Base-by-base conservation (phyloP, 2,797 vertebrate species). In the Odontamblyopus lacepedii region DNA sequence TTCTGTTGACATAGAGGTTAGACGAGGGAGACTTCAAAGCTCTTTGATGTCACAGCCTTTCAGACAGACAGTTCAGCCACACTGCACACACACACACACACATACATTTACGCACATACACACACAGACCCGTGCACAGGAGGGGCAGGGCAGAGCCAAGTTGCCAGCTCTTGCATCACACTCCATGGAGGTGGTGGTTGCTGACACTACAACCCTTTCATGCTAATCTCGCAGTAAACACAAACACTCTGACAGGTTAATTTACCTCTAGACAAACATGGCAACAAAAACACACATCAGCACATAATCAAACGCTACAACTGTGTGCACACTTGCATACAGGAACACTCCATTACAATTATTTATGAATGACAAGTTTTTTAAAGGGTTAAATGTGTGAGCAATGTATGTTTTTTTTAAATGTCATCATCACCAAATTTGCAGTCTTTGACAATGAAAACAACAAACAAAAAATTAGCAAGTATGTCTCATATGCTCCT, bases 131-230 rank as follows among this genome's bases (percentile, higher is more conserved):
- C 59, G 55, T 2, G 67, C 77, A 26, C 71, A 32, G 66, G 87
- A 83, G 87, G 88, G 89, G 84, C 84, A 88, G 87, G 85, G 76
- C 83, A 85, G 73, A 85, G 82, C 4, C 35, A 76, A 82, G 90
- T 94, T 94, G 87, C 94, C 77, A 61, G 76, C 77, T 88, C 90
- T 94, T 95, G 92, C 94, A 94, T 94, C 94, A 95, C 88, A 57
- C 84, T 82, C 79, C 73, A 88, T 85, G 80, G 83, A 87, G 83
- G 84, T 79, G 79, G 87, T 74, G 79, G 87, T 74, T 79, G 86
- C 88, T 88, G 90, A 90, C 89, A 86, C 87, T 80, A 84, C 89
- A 89, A 80, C 86, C 88, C 83, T 72, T 81, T 86, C 84, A 85
- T 88, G 88, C 90, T 93, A 91, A 92, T 91, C 82, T 83, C 67